Evolutionary conservation across 2,888 invertebrate species (phyloP).

Genomic region (Cenopis cana): DNA sequence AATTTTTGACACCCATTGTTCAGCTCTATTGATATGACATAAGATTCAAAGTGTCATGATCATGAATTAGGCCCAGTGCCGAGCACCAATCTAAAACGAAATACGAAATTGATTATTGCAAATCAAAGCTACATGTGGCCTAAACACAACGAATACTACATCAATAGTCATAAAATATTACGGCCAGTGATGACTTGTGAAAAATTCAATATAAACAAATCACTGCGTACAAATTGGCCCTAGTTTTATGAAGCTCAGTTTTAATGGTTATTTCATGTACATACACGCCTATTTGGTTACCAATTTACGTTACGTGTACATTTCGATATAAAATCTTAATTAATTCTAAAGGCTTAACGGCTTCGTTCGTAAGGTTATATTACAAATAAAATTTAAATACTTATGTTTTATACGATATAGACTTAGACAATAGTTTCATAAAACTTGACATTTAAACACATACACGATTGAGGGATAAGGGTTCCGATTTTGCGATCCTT

Average conservation of each 20-base stretch:
- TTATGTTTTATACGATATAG: neutral
- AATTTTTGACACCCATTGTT: no score
- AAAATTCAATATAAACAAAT: constrained; percentile 29
- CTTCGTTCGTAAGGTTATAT: neutral
- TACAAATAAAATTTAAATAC: neutral
- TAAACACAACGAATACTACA: neutral
- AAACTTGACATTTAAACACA: neutral
- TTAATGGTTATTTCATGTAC: constrained; percentile 23
- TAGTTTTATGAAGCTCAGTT: constrained; percentile 19
- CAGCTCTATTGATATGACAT: no score
- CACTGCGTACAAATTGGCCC: constrained; percentile 3
- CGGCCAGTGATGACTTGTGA: constrained; percentile 31
- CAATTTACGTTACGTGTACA: neutral
- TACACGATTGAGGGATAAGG: no score
- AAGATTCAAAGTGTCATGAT: no score
- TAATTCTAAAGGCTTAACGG: constrained; percentile 3
- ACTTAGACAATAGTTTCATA: neutral
- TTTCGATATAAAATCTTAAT: constrained; percentile 3
- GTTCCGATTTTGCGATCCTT: no score
- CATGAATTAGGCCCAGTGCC: no score
- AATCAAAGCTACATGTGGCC: constrained; percentile 6
- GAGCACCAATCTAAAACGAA: neutral
- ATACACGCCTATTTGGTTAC: neutral
- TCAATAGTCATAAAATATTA: constrained; percentile 32
- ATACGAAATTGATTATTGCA: neutral